Percentiles rank a stretch among this genome's conserved stretches.
These are phyloP conservation scores for Drosophila rellima DNA, from an alignment of 2,888 invertebrate species.

Conservation along the genomic window DNA sequence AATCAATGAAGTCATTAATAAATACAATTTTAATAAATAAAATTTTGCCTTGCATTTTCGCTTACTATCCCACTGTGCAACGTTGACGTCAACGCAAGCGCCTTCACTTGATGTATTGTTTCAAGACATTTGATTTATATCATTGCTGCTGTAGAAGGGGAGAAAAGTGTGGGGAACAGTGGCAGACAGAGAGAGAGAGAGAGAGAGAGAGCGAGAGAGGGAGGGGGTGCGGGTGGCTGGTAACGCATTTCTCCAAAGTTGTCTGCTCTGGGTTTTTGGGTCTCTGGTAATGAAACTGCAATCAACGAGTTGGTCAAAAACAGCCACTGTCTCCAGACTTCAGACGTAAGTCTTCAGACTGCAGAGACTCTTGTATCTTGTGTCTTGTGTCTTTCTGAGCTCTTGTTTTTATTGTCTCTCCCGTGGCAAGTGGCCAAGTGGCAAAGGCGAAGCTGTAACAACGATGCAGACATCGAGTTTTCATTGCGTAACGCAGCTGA, in stretches of 20 bases:
- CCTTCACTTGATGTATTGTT: conserved; percentile 77
- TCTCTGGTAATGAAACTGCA: conserved; percentile 76
- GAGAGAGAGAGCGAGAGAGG: not conserved
- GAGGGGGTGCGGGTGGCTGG: not conserved
- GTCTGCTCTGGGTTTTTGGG: conserved; percentile 14
- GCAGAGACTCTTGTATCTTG: conserved; percentile 9
- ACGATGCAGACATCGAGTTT: conserved; percentile 48
- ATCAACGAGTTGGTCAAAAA: conserved; percentile 55
- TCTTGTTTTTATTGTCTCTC: conserved; percentile 22
- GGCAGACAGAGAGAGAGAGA: not conserved
- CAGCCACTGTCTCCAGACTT: conserved; percentile 29
- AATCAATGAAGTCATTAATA: not conserved
- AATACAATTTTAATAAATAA: not conserved
- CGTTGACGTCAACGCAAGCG: conserved; percentile 46
- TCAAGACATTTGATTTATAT: conserved; percentile 77
- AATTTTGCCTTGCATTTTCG: not conserved
- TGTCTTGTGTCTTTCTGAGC: conserved; percentile 29
- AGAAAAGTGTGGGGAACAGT: not conserved
- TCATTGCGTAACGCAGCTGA: conserved; percentile 75
- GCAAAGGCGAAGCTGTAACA: conserved; percentile 21
- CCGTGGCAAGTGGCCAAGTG: conserved; percentile 22
- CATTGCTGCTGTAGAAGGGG: conserved; percentile 30
- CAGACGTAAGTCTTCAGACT: conserved; percentile 10
- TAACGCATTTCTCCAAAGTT: conserved; percentile 54
- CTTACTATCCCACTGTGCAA: conserved; percentile 9